A percentile compares a stretch with the other conserved stretches of the same genome.
Evolutionary conservation across 2,113 vertebrate genomes (phyloP).

Genomic region (Porphyrio hochstetteri): DNA sequence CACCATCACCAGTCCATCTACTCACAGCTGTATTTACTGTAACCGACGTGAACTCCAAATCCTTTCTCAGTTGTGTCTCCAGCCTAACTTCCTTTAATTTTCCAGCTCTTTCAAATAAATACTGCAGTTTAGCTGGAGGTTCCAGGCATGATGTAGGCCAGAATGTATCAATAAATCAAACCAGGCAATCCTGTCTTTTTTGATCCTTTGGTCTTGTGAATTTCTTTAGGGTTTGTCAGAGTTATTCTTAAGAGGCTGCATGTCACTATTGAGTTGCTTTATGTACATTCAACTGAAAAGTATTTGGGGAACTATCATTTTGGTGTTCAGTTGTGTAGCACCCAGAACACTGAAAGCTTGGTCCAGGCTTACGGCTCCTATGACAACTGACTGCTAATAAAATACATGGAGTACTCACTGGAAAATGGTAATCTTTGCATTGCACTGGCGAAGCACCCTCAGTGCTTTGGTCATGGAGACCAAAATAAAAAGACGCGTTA

Average conservation of each 20-base stretch:
- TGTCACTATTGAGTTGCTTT: not conserved
- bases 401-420: not conserved
- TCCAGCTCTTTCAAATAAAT: not conserved
- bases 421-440: not conserved
- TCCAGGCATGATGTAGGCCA: not conserved
- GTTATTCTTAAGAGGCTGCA: not conserved
- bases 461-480: not conserved
- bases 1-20: not conserved
- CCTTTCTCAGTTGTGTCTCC: not conserved
- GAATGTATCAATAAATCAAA: not conserved
- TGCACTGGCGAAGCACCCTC: not conserved
- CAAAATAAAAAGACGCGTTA: not conserved
- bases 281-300: not conserved
- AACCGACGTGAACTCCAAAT: not conserved
- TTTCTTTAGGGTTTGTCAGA: not conserved
- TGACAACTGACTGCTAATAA: not conserved
- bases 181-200: not conserved
- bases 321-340: not conserved
- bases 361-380: not conserved
- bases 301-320: not conserved
- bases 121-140: not conserved
- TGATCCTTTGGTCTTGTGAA: not conserved
- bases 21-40: not conserved
- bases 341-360: not conserved
- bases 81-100: not conserved